phyloP scores from a whole-genome alignment of 2,888 invertebrate species.

The Cataglyphis altisquamis region DNA sequence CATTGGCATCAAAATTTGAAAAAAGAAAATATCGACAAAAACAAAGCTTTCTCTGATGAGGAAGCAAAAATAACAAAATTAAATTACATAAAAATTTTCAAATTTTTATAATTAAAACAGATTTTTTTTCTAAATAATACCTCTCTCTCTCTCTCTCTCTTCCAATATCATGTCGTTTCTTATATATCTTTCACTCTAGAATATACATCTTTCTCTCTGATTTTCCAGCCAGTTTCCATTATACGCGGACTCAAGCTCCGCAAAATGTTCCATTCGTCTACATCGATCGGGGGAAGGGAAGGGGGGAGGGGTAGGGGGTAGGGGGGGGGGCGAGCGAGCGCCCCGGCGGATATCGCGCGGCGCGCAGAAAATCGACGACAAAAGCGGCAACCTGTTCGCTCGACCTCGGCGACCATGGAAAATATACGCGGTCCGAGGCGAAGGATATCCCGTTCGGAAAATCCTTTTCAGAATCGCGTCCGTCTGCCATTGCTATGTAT shows the following conservation, averaged over 20 bases:
- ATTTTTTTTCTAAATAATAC: not conserved
- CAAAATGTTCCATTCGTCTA: slow-evolving; percentile 42
- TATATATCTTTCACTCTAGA: slow-evolving; percentile 18
- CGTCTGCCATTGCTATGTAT: slow-evolving; percentile 73
- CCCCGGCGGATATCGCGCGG: slow-evolving; percentile 43
- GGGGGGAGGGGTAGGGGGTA: too few species aligned
- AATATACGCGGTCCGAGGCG: slow-evolving; percentile 54
- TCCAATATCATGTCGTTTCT: not conserved
- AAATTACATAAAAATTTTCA: not conserved
- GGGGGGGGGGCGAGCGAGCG: not conserved
- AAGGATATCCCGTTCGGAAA: slow-evolving; percentile 56
- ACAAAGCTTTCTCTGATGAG: too few species aligned
- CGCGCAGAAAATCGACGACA: slow-evolving; percentile 51
- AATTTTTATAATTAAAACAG: not conserved
- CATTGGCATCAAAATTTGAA: too few species aligned
- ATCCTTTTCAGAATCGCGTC: slow-evolving; percentile 73
- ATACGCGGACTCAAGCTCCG: slow-evolving; percentile 35
- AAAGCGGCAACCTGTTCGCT: slow-evolving; percentile 56
- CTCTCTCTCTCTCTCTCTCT: not conserved
- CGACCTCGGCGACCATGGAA: slow-evolving; percentile 51
- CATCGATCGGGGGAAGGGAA: slow-evolving; percentile 29
- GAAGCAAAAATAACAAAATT: not conserved
- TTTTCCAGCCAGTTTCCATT: slow-evolving; percentile 43
- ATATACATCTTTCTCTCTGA: slow-evolving; percentile 34
- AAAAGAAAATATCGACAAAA: too few species aligned